Evolutionary conservation across 2,113 vertebrate species (phyloP), one percentile per base, ranked within the genome.

Genomic region (Zosterops lateralis): DNA sequence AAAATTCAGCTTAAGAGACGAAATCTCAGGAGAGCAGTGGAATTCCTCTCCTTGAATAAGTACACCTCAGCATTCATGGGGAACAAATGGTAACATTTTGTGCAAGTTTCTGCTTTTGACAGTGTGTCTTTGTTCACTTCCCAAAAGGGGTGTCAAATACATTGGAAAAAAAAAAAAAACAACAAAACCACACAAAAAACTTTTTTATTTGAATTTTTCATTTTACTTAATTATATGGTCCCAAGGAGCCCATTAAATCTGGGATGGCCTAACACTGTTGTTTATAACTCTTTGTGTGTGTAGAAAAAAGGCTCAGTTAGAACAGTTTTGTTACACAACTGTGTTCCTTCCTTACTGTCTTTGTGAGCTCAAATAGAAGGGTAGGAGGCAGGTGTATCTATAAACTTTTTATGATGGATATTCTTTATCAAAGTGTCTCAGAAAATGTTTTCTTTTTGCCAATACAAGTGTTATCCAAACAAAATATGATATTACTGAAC

Each of bases 81-180:
- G 83, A 97, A 93, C 96, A 97, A 97, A 98, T 89, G 96, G 96
- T 97, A 96, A 96, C 95, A 95, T 97, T 98, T 92, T 98, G 96
- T 97, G 93, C 97, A 93, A 80, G 81, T 97, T 97, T 90, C 64
- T 90, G 71, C 77, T 48, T 94, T 96, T 68, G 72, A 98, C 97
- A 98, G 91, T 96, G 65, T 93, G 91, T 91, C 97, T 97, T 98
- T 98, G 98, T 98, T 97, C 83, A 14, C 68, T 91, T 89, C 95
- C 93, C 93, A 96, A 95, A 96, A 92, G 91, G 97, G 72, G 91
- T 97, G 97, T 98, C 95, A 96, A 97, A 92, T 97, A 91, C 75
- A 76, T 68, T 92, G 90, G 87, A 95, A 96, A 97, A 97, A 97
- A 96, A 65, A 10, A 25, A 11, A 17, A 56, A 22, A 18, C 3